Conservation (phyloP, 2,113 vertebrate species). For the Cynopterus brachyotis region DNA sequence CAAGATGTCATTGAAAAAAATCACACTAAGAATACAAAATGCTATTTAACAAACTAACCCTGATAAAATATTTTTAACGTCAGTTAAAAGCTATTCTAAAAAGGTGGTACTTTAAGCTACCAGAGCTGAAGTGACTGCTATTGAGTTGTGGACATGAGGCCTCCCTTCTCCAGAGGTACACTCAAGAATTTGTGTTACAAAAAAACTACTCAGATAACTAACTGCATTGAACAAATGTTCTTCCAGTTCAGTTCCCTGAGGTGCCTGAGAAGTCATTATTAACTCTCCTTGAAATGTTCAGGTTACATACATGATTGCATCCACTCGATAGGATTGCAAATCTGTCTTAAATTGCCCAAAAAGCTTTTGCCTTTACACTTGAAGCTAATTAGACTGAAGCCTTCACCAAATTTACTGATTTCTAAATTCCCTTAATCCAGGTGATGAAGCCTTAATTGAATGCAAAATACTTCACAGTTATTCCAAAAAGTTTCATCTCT, state of each 20-base stretch:
- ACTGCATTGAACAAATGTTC: slow-evolving; percentile 49
- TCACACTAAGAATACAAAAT: slow-evolving; percentile 35
- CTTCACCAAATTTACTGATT: slow-evolving; percentile 32
- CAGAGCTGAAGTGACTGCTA: neutral
- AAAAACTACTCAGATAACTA: slow-evolving; percentile 41
- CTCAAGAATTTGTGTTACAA: slow-evolving; percentile 5
- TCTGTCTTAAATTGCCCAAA: slow-evolving; percentile 50
- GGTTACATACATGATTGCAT: slow-evolving; percentile 57
- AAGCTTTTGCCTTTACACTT: slow-evolving; percentile 51
- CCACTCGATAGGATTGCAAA: slow-evolving; percentile 54
- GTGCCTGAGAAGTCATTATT: slow-evolving; percentile 52
- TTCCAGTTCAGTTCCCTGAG: neutral
- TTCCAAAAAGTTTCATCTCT: neutral
- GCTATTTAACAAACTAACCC: slow-evolving; percentile 26
- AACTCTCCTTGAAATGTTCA: slow-evolving; percentile 51
- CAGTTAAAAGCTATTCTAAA: slow-evolving; percentile 8
- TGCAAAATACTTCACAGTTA: slow-evolving; percentile 50
- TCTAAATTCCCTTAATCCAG: slow-evolving; percentile 44
- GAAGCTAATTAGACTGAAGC: slow-evolving; percentile 45
- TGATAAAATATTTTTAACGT: slow-evolving; percentile 22
- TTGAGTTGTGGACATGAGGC: neutral
- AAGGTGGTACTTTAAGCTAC: neutral
- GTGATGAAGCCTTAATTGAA: slow-evolving; percentile 46
- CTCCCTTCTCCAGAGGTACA: neutral
- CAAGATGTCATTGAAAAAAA: slow-evolving; percentile 11